Evolutionary conservation across 2,888 invertebrate species (phyloP).

Genomic region (Physocephala rufipes): DNA sequence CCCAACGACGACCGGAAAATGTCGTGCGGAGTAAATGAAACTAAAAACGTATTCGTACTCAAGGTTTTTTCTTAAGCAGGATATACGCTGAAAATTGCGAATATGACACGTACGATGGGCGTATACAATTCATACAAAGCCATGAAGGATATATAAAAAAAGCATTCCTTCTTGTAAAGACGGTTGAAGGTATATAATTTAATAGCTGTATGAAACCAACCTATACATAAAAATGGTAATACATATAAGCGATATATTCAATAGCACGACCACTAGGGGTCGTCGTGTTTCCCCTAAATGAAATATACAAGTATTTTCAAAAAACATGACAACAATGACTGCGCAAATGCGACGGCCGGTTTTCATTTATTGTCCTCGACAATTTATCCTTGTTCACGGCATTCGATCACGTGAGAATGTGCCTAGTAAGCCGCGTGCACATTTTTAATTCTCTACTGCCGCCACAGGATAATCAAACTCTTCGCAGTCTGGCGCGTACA

Average conservation of each 20-base stretch:
- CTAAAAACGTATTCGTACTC: neutral
- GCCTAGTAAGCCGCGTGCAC: neutral
- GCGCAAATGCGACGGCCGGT: constrained; percentile 20
- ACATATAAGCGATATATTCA: too few relatives aligned
- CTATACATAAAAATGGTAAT: too few relatives aligned
- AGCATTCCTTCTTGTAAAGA: too few relatives aligned
- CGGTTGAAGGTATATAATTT: too few relatives aligned
- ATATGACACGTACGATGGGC: neutral
- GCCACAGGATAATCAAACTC: constrained; percentile 10
- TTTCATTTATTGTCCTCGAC: neutral
- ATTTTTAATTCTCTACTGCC: neutral
- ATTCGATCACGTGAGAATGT: neutral
- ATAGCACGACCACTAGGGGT: neutral
- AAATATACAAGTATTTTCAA: neutral
- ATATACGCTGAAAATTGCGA: neutral
- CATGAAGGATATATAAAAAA: too few relatives aligned
- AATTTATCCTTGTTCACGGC: neutral
- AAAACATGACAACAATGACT: neutral
- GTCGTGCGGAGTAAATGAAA: too few relatives aligned
- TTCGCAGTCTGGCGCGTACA: neutral
- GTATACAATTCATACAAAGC: too few relatives aligned
- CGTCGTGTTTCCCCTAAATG: neutral
- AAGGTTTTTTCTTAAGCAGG: neutral
- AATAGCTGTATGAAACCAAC: too few relatives aligned
- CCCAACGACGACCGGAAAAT: too few relatives aligned